A percentile compares a stretch with the other conserved stretches of the same genome.
Evolutionary conservation across 2,888 invertebrate genomes (phyloP).

Genomic region (Rhaphigaster nebulosa): DNA sequence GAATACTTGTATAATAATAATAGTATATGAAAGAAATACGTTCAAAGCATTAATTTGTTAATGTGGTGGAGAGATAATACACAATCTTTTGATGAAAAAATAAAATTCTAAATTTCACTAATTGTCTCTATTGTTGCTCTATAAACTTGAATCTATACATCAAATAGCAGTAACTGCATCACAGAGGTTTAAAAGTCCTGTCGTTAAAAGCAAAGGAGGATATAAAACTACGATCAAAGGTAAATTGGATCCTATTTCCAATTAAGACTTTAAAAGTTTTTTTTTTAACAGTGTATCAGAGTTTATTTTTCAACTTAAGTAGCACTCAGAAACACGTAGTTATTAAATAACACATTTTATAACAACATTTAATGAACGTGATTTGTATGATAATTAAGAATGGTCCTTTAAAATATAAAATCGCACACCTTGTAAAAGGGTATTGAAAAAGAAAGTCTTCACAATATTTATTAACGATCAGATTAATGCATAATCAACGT

Average conservation of each 20-base stretch:
- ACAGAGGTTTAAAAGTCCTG: not conserved
- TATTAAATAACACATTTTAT: not conserved
- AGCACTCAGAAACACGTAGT: not conserved
- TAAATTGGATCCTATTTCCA: not conserved
- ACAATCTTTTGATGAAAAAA: too few species aligned
- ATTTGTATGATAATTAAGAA: too few species aligned
- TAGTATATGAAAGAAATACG: too few species aligned
- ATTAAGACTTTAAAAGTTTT: not conserved
- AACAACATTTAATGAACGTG: not conserved
- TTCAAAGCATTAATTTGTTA: too few species aligned
- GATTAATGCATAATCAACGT: too few species aligned
- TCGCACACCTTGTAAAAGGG: too few species aligned
- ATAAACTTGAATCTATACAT: not conserved
- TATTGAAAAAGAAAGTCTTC: too few species aligned
- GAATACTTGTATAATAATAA: too few species aligned
- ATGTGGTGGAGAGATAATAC: too few species aligned
- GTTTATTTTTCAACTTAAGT: not conserved
- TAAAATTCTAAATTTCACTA: too few species aligned
- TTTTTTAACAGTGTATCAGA: not conserved
- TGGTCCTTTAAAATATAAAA: too few species aligned
- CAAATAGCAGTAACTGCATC: not conserved
- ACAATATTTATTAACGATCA: too few species aligned
- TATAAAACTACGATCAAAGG: not conserved
- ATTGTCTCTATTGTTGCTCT: not conserved
- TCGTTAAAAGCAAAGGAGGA: not conserved